These are phyloP conservation scores for Sciurus carolinensis DNA, from an alignment of 2,797 vertebrate genomes.

Conservation along the genomic window DNA sequence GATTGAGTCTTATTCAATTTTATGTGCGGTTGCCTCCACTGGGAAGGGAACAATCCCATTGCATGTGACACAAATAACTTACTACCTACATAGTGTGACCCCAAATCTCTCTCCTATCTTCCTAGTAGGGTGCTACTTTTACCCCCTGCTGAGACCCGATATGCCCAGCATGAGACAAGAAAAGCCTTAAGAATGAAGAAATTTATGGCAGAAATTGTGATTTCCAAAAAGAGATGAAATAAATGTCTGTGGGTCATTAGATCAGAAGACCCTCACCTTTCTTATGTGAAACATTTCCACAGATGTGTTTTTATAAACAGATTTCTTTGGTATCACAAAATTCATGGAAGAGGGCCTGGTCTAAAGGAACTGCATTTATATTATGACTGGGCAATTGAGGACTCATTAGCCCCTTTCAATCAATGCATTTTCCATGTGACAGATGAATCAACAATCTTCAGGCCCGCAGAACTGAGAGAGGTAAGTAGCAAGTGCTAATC, in stretches of 20 bases:
- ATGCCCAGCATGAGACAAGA: neutral
- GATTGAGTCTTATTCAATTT: neutral
- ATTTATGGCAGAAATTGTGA: neutral
- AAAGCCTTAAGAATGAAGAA: neutral
- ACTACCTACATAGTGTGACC: rapidly evolving
- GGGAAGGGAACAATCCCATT: neutral
- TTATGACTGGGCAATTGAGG: neutral
- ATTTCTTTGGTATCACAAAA: neutral
- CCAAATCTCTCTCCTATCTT: neutral
- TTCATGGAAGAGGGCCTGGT: neutral
- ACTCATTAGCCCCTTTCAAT: neutral
- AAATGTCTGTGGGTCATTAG: neutral
- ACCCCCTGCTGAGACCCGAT: neutral
- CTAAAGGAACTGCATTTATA: neutral
- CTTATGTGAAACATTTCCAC: neutral
- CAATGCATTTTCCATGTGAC: neutral
- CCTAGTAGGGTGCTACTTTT: neutral
- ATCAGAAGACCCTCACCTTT: neutral
- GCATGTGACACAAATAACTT: neutral
- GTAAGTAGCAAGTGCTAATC: neutral
- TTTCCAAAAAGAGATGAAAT: constrained; percentile 28
- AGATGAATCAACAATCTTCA: neutral
- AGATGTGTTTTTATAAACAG: neutral
- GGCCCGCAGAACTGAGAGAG: neutral
- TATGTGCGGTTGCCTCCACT: neutral